Conservation (phyloP, 2,888 invertebrate genomes). For the Steinernema hermaphroditum region DNA sequence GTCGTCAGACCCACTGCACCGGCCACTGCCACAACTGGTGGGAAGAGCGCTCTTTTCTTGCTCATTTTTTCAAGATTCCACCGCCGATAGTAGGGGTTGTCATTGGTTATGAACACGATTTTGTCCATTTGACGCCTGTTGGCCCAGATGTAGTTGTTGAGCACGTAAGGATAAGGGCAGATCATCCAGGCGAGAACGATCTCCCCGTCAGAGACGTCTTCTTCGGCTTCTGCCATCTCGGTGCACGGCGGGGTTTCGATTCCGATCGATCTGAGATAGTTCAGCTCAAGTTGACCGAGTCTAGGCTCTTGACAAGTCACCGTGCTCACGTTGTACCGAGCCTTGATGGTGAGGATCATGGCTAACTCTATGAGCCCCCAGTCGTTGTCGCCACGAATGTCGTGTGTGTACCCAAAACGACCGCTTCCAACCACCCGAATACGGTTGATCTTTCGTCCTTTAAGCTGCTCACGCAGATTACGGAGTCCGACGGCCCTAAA, state of each 20-base stretch:
- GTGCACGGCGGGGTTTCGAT: not conserved
- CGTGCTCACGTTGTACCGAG: not conserved
- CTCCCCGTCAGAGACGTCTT: not conserved
- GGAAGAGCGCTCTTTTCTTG: not conserved
- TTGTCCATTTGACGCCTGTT: not conserved
- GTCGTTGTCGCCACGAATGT: not conserved
- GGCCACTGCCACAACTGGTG: not conserved
- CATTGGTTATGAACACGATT: not conserved
- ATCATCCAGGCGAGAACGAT: not conserved
- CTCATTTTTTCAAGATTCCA: not conserved
- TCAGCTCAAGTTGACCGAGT: not conserved
- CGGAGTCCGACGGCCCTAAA: not conserved
- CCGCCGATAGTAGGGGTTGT: not conserved
- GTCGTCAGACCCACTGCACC: not conserved
- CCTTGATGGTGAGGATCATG: not conserved
- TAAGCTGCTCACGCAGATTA: not conserved
- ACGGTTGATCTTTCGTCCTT: not conserved
- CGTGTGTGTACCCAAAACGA: not conserved
- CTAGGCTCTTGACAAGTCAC: not conserved
- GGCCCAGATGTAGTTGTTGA: not conserved
- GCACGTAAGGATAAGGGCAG: not conserved
- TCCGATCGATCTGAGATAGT: not conserved
- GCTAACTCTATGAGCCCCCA: not conserved
- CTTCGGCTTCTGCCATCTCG: not conserved
- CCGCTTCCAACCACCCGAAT: not conserved